Percentiles rank a stretch among this genome's conserved stretches.
These are phyloP conservation scores for Paedocypris sp. DNA, from an alignment of 2,113 vertebrate species.

Conservation along the genomic window DNA sequence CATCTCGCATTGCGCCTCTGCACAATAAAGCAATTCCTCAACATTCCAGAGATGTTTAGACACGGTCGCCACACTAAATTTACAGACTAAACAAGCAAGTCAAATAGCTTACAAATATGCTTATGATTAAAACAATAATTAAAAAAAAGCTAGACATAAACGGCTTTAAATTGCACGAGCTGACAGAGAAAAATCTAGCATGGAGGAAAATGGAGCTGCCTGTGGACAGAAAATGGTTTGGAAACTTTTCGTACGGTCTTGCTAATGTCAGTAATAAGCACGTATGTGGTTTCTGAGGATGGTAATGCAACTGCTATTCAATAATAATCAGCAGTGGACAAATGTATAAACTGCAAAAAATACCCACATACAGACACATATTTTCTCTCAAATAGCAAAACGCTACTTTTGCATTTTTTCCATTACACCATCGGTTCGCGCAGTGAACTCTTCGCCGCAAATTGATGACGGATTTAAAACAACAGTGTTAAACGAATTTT, in stretches of 20 bases:
- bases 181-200: background rate
- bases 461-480: no score
- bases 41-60: conserved; percentile 3
- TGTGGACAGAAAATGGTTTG: conserved; percentile 29
- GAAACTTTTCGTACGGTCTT: conserved; percentile 19
- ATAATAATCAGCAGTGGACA: background rate
- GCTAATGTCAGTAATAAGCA: background rate
- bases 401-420: conserved; percentile 23
- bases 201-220: background rate
- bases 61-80: background rate
- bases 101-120: background rate
- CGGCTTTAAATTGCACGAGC: background rate
- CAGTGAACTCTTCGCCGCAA: conserved; percentile 9
- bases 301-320: background rate
- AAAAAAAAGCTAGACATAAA: no score
- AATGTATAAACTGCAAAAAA: background rate
- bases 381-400: background rate
- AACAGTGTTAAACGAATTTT: no score
- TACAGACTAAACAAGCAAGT: conserved; percentile 4
- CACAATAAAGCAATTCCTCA: no score
- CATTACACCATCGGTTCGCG: conserved; percentile 39
- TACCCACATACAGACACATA: background rate
- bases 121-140: background rate
- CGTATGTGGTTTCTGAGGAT: conserved; percentile 14
- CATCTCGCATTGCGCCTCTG: no score